A percentile compares a stretch with the other conserved stretches of the same genome.
Conservation (phyloP, 2,113 vertebrate genomes). For the Festucalex cinctus region DNA sequence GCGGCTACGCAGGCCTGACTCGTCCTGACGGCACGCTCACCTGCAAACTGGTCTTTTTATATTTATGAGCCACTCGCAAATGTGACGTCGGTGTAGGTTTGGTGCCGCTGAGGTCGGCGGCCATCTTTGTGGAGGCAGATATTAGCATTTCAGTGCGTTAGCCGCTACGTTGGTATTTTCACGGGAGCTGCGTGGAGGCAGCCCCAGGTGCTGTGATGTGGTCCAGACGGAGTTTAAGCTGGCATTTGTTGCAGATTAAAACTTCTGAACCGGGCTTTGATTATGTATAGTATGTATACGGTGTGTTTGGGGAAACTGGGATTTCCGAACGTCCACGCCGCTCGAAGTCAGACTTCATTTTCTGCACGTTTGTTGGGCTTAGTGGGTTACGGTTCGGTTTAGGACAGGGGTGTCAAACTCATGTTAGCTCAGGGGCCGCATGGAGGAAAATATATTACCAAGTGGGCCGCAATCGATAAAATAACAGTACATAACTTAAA, state of each 20-base stretch:
- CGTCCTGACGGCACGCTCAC: constrained; percentile 79
- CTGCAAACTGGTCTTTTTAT: constrained; percentile 13
- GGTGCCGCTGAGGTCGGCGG: neutral
- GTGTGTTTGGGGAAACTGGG: neutral
- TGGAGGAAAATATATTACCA: too few relatives aligned
- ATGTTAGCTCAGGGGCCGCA: too few relatives aligned
- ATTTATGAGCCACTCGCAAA: constrained; percentile 18
- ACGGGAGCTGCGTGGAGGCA: constrained; percentile 26
- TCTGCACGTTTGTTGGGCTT: neutral
- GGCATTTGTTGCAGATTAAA: neutral
- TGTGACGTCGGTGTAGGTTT: neutral
- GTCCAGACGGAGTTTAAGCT: constrained; percentile 47
- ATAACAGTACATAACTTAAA: too few relatives aligned
- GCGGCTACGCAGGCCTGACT: constrained; percentile 85
- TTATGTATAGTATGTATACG: neutral
- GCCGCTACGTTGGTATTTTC: constrained; percentile 2
- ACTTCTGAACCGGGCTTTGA: neutral
- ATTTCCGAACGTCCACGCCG: neutral
- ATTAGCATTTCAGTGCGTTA: neutral
- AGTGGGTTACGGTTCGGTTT: too few relatives aligned
- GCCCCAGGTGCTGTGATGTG: constrained; percentile 36
- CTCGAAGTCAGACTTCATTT: neutral
- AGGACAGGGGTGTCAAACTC: too few relatives aligned
- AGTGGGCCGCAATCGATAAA: too few relatives aligned
- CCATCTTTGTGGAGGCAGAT: neutral